phyloP scores from a whole-genome alignment of 2,888 invertebrate genomes.

The Agriotes lineatus region DNA sequence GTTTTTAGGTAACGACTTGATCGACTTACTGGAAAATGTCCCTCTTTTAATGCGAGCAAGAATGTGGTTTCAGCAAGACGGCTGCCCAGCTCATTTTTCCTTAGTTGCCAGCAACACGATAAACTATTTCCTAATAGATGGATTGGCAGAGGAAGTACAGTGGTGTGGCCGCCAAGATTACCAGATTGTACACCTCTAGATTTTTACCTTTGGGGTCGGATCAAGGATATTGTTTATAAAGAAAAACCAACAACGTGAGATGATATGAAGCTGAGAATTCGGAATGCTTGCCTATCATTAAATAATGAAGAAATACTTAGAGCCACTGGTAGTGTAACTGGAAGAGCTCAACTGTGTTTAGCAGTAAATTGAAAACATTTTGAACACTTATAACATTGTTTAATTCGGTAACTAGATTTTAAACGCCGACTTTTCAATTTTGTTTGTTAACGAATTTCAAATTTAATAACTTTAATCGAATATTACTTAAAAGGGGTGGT shows the following conservation, averaged over 20 bases:
- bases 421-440: no score
- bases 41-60: slow-evolving; percentile 13
- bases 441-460: no score
- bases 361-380: no score
- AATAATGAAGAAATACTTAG: neutral
- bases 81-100: slow-evolving; percentile 8
- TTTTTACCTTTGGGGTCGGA: slow-evolving; percentile 9
- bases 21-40: neutral
- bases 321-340: no score
- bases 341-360: no score
- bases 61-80: neutral
- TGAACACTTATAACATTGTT: no score
- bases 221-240: slow-evolving; percentile 23
- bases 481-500: no score
- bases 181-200: slow-evolving; percentile 12
- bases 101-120: neutral
- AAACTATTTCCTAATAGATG: slow-evolving; percentile 4
- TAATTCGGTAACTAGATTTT: no score
- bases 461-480: no score
- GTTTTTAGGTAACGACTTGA: slow-evolving; percentile 1
- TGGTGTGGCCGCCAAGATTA: slow-evolving; percentile 6
- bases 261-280: slow-evolving; percentile 14
- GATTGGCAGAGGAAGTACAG: slow-evolving; percentile 15
- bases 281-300: slow-evolving; percentile 2
- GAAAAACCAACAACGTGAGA: slow-evolving; percentile 10